Evolutionary conservation across 2,113 vertebrate species (phyloP).

Genomic region (Pollimyrus isidori): DNA sequence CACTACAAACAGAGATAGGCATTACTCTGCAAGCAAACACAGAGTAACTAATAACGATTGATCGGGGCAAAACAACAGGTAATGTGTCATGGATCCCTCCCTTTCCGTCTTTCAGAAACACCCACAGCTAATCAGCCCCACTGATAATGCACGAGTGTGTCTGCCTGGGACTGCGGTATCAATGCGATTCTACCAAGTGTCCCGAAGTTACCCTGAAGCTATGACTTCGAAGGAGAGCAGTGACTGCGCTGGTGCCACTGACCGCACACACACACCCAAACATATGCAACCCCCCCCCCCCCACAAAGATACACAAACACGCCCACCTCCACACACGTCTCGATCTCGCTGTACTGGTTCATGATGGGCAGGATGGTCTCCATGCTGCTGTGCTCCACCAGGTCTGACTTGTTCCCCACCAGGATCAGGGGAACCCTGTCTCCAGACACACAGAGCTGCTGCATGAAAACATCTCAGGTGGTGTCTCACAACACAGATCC

Average conservation of each 20-base stretch:
- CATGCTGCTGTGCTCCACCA: constrained; percentile 97
- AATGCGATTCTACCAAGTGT: not conserved
- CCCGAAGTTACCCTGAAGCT: not conserved
- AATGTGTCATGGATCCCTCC: not conserved
- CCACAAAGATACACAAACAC: not conserved
- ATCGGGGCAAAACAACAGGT: not conserved
- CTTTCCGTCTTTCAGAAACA: not conserved
- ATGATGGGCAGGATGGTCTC: constrained; percentile 95
- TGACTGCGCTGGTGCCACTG: not conserved
- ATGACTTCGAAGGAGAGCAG: not conserved
- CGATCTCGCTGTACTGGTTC: constrained; percentile 94
- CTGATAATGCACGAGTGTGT: not conserved
- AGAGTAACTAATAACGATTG: not conserved
- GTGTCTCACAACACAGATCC: not conserved
- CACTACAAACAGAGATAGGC: constrained; percentile 64
- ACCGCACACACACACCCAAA: not conserved
- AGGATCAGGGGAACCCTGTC: constrained; percentile 87
- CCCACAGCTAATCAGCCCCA: not conserved
- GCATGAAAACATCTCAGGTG: not conserved
- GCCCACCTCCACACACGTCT: constrained; percentile 94
- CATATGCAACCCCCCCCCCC: not conserved
- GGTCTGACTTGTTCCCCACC: constrained; percentile 96
- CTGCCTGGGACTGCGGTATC: not conserved
- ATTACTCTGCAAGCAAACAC: not conserved
- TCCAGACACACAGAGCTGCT: not conserved